Conservation (phyloP, 1,140 invertebrate species). For the Solenopsis fugax region DNA sequence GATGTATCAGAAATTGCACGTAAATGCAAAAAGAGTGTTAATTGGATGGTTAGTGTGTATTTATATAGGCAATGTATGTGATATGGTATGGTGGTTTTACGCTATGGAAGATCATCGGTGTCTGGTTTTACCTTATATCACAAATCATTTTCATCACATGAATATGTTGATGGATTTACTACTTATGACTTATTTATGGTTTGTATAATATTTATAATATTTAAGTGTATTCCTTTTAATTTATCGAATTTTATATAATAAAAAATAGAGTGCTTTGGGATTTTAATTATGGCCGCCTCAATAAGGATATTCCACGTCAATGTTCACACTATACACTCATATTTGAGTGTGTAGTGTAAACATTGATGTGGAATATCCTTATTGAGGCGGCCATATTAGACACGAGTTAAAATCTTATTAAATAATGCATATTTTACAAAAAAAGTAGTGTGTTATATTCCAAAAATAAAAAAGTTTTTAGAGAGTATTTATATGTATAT, state of each 20-base stretch:
- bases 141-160: not conserved
- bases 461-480: not conserved
- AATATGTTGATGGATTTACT: not conserved
- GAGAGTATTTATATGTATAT: too few relatives aligned
- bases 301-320: too few relatives aligned
- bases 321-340: too few relatives aligned
- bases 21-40: not conserved
- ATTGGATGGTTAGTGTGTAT: slow-evolving; percentile 9
- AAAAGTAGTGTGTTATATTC: not conserved
- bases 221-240: not conserved
- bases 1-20: not conserved
- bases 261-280: not conserved
- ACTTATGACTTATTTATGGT: slow-evolving; percentile 17
- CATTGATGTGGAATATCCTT: too few relatives aligned
- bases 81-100: slow-evolving; percentile 3
- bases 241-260: not conserved
- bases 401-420: too few relatives aligned
- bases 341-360: too few relatives aligned
- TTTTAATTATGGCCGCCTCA: too few relatives aligned
- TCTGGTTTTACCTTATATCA: not conserved
- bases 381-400: too few relatives aligned
- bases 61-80: not conserved
- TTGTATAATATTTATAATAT: not conserved
- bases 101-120: not conserved
- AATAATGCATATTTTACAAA: too few relatives aligned